Evolutionary conservation across 2,888 invertebrate species (phyloP).

Genomic region (Lepidochitona cinerea): DNA sequence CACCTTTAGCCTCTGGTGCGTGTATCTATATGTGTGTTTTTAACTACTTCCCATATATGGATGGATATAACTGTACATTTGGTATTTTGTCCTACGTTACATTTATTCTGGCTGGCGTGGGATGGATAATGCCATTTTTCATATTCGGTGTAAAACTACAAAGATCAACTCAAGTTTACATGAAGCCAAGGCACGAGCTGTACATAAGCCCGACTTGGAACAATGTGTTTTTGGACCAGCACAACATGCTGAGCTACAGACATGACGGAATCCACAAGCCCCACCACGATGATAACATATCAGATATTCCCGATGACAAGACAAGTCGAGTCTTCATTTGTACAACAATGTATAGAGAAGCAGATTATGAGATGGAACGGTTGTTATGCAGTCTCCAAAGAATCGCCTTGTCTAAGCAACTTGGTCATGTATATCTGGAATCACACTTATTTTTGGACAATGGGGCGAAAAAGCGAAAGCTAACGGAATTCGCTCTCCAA

Average conservation of each 20-base stretch:
- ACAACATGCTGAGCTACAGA: conserved; percentile 36
- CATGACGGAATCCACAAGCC: conserved; percentile 13
- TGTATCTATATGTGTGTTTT: conserved; percentile 22
- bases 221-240: conserved; percentile 41
- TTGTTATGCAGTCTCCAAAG: conserved; percentile 43
- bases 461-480: conserved; percentile 38
- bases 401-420: conserved; percentile 35
- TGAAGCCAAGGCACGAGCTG: conserved; percentile 39
- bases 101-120: conserved; percentile 17
- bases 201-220: conserved; percentile 39
- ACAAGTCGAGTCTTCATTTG: conserved; percentile 47
- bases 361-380: conserved; percentile 56
- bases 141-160: neutral
- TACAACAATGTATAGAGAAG: conserved; percentile 61
- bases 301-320: neutral
- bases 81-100: conserved; percentile 16
- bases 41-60: neutral
- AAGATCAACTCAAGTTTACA: conserved; percentile 23
- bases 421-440: conserved; percentile 44
- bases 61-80: neutral
- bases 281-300: neutral
- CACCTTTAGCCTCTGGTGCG: conserved; percentile 21
- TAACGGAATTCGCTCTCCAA: conserved; percentile 52
- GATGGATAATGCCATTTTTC: conserved; percentile 5
- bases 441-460: conserved; percentile 58